A percentile compares a stretch with the other conserved stretches of the same genome.
Conservation (phyloP, 2,797 vertebrate species). For the Balearica regulorum region DNA sequence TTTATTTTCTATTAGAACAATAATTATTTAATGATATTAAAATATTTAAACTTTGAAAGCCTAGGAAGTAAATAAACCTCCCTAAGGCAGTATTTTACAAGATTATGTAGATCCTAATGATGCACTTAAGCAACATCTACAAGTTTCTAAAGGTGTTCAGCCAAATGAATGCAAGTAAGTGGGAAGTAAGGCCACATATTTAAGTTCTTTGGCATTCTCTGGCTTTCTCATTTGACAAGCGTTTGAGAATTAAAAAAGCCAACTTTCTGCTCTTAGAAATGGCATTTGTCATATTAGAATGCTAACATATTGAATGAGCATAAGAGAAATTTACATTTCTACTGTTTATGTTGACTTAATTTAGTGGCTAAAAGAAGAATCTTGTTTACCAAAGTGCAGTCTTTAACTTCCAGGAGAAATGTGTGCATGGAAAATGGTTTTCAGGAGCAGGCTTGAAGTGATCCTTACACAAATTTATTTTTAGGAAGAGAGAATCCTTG, state of each 20-base stretch:
- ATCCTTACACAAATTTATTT: background rate
- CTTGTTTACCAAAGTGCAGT: background rate
- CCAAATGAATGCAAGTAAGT: background rate
- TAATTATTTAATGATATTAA: background rate
- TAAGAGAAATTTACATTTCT: background rate
- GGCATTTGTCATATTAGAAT: background rate
- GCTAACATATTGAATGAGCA: background rate
- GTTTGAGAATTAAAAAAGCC: background rate
- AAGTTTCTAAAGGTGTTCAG: background rate
- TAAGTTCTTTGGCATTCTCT: background rate
- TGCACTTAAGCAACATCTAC: background rate
- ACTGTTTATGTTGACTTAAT: background rate
- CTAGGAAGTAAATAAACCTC: background rate
- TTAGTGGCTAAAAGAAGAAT: background rate
- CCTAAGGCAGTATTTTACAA: background rate
- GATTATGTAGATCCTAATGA: background rate
- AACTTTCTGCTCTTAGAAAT: background rate
- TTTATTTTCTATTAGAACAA: background rate
- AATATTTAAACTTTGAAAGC: background rate
- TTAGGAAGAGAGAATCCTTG: background rate
- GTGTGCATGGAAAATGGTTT: background rate
- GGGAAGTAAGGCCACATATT: background rate
- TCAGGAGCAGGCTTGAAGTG: background rate
- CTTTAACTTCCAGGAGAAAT: background rate
- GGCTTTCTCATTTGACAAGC: background rate